phyloP scores from a whole-genome alignment of 1,140 invertebrate genomes.

The Caerostris darwini region DNA sequence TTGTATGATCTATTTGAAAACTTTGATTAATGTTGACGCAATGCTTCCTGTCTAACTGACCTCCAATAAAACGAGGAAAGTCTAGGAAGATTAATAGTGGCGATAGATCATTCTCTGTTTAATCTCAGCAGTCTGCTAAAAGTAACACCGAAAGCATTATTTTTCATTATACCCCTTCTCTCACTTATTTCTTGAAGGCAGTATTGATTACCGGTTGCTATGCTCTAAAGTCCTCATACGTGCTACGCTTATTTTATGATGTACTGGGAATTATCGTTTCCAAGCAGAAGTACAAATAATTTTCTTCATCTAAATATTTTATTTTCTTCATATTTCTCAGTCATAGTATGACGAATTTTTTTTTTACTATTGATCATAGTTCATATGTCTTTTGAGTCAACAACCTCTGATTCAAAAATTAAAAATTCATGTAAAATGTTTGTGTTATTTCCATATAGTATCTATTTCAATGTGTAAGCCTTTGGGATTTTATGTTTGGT shows the following conservation, averaged over 20 bases:
- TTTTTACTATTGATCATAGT: no score
- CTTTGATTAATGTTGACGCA: conserved; percentile 23
- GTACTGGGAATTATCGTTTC: no score
- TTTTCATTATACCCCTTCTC: conserved; percentile 64
- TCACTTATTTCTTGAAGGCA: conserved; percentile 18
- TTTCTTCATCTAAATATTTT: not conserved
- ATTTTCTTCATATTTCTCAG: not conserved
- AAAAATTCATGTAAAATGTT: no score
- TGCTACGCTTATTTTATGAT: not conserved
- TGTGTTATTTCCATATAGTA: no score
- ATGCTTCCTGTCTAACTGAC: conserved; percentile 43
- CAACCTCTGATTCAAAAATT: no score
- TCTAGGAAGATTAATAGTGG: conserved; percentile 46
- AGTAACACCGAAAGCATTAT: conserved; percentile 67
- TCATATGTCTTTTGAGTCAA: no score
- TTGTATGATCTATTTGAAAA: conserved; percentile 15
- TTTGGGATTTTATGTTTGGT: no score
- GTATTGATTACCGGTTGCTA: conserved; percentile 26
- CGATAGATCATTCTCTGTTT: conserved; percentile 70
- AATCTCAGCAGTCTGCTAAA: conserved; percentile 66
- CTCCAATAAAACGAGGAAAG: conserved; percentile 54
- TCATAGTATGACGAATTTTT: no score
- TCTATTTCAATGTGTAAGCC: no score
- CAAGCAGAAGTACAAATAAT: not conserved
- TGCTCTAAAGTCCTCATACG: not conserved